These are phyloP conservation scores for Hydractinia echinata DNA, from an alignment of 30 jellyfish, hydroid and myxozoan genomes.

Conservation along the genomic window DNA sequence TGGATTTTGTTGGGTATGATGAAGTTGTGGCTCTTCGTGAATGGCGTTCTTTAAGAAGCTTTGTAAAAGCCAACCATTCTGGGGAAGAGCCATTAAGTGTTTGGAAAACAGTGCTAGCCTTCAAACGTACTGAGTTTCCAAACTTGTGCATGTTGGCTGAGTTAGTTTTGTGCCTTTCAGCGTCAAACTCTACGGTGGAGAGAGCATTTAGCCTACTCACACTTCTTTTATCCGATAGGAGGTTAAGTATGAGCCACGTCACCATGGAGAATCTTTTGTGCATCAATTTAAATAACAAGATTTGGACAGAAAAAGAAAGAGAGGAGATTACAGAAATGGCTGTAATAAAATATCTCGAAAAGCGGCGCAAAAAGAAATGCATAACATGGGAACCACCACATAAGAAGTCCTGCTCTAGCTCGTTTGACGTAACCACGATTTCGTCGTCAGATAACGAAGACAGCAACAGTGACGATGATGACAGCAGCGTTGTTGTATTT, in stretches of 20 bases:
- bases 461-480: no score
- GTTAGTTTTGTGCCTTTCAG: not conserved
- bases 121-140: constrained; percentile 4
- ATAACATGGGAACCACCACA: no score
- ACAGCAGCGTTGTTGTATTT: no score
- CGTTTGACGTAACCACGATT: no score
- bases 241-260: constrained; percentile 5
- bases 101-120: not conserved
- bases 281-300: not conserved
- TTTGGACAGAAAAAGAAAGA: constrained; percentile 19
- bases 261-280: not conserved
- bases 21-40: no score
- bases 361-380: not conserved
- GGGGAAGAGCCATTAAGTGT: no score
- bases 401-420: no score
- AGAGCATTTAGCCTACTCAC: not conserved
- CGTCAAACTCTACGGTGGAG: constrained; percentile 16
- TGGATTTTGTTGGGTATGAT: no score
- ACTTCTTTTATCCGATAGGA: constrained; percentile 10
- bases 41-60: no score
- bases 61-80: no score
- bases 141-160: constrained; percentile 15
- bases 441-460: no score
- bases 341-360: not conserved
- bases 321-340: constrained; percentile 25